Conservation (phyloP, 2,888 invertebrate genomes). For the Gerris lacustris region DNA sequence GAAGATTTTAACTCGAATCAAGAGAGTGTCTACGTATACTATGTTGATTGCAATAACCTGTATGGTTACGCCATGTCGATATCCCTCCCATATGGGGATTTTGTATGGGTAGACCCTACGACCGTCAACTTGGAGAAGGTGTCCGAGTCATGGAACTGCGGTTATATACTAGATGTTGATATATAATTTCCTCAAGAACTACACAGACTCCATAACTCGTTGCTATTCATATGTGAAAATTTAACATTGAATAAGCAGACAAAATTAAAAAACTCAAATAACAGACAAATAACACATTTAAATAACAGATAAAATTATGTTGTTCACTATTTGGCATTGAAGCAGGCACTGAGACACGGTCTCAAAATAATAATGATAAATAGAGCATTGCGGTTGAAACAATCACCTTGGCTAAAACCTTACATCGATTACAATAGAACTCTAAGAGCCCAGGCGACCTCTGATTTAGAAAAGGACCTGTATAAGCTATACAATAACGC, state of each 20-base stretch:
- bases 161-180: slow-evolving; percentile 38
- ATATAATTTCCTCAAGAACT: slow-evolving; percentile 35
- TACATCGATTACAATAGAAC: slow-evolving; percentile 10
- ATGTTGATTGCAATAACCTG: slow-evolving; percentile 11
- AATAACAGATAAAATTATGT: not conserved
- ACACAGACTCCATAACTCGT: slow-evolving; percentile 32
- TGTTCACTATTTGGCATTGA: slow-evolving; percentile 7
- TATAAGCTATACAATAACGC: slow-evolving; percentile 10
- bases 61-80: slow-evolving; percentile 28
- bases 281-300: not conserved
- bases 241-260: too few species aligned
- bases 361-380: slow-evolving; percentile 12
- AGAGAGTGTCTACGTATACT: not conserved
- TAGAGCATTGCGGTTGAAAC: slow-evolving; percentile 8
- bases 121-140: slow-evolving; percentile 18
- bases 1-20: not conserved
- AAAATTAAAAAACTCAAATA: not conserved
- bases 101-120: slow-evolving; percentile 30
- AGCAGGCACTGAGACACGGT: too few species aligned
- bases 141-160: too few species aligned
- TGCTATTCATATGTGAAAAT: not conserved
- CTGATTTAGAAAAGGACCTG: slow-evolving; percentile 11
- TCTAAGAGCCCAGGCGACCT: not conserved
- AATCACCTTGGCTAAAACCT: not conserved
- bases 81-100: slow-evolving; percentile 31